Percentiles rank a stretch among this genome's conserved stretches.
These are phyloP conservation scores for Trichonephila clavipes DNA, from an alignment of 1,140 invertebrate genomes.

Conservation along the genomic window DNA sequence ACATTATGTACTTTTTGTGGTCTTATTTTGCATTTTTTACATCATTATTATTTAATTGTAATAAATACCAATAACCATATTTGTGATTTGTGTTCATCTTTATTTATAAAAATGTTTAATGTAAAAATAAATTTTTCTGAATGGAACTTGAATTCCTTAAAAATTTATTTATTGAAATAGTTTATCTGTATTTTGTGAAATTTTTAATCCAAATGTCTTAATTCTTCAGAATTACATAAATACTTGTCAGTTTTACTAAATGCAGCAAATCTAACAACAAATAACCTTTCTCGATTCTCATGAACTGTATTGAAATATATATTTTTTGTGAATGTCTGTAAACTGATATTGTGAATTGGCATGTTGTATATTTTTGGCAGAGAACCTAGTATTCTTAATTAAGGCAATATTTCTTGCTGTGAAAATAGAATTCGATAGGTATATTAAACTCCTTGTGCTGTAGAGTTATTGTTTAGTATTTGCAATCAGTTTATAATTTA, in stretches of 20 bases:
- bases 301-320: constrained; percentile 6
- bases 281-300: not conserved
- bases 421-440: constrained; percentile 4
- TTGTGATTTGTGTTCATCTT: not conserved
- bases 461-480: constrained; percentile 1
- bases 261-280: not conserved
- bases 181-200: not conserved
- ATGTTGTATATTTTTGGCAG: constrained; percentile 49
- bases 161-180: not conserved
- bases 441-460: not conserved
- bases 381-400: constrained; percentile 42
- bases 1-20: not conserved
- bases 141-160: too few relatives aligned
- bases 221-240: not conserved
- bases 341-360: not conserved
- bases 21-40: not conserved
- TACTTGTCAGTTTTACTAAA: not conserved
- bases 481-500: not conserved
- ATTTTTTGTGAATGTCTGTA: constrained; percentile 25
- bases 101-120: too few relatives aligned
- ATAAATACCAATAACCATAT: not conserved
- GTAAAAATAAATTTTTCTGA: too few relatives aligned
- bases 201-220: not conserved
- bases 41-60: not conserved
- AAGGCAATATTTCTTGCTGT: not conserved